A percentile compares a stretch with the other conserved stretches of the same genome.
Conservation (phyloP, 2,888 invertebrate genomes). For the Pachydiplax longipennis region DNA sequence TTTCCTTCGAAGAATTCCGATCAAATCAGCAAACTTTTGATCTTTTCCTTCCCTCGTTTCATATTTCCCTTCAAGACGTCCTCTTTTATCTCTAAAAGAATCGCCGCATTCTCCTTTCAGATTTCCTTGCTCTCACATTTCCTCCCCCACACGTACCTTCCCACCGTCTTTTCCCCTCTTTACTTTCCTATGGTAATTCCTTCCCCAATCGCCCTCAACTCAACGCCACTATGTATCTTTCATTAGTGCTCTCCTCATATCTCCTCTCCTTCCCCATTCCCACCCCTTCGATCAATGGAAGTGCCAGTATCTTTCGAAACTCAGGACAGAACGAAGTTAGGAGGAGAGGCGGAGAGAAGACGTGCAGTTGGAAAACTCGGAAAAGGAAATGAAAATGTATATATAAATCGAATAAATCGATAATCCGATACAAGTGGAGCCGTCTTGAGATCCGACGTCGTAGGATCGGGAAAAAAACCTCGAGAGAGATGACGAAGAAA, state of each 20-base stretch:
- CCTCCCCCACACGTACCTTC: background rate
- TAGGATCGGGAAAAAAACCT: background rate
- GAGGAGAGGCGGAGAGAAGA: too few species aligned
- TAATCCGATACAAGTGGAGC: background rate
- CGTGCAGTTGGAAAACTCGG: background rate
- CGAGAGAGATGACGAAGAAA: background rate
- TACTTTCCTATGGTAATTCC: background rate
- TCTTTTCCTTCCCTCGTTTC: background rate
- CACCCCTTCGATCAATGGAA: background rate
- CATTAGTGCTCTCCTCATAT: background rate
- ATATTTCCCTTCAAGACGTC: background rate
- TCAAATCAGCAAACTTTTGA: background rate
- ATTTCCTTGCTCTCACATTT: background rate
- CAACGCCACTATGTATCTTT: background rate
- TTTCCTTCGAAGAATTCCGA: background rate
- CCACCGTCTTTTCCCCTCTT: background rate
- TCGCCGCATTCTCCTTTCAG: background rate
- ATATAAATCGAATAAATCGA: background rate
- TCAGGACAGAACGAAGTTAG: too few species aligned
- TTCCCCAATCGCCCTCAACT: background rate
- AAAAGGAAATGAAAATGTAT: background rate
- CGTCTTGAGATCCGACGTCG: background rate
- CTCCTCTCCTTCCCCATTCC: background rate
- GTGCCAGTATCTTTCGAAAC: background rate
- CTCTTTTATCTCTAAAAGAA: background rate